A percentile compares a stretch with the other conserved stretches of the same genome.
Conservation (phyloP, 1,140 invertebrate genomes). For the Ceratina calcarata region DNA sequence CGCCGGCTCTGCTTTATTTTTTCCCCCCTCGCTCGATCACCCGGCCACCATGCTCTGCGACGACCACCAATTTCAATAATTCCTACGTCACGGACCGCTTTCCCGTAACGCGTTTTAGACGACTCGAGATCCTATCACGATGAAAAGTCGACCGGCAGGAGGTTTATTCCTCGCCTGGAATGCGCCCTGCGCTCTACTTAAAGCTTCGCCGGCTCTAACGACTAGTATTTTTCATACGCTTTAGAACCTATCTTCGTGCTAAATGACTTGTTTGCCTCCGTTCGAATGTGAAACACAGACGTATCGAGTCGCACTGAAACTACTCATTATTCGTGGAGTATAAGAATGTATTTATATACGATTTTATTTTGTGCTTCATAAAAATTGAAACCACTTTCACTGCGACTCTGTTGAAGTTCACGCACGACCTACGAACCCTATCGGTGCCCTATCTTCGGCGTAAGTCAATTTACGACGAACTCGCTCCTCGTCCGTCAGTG, state of each 20-base stretch:
- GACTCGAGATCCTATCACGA: not conserved
- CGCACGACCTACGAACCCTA: not conserved
- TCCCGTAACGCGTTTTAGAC: not conserved
- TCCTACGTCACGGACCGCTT: not conserved
- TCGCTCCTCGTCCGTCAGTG: not conserved
- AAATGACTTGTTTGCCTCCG: not conserved
- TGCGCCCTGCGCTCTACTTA: not conserved
- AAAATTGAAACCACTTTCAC: too few species aligned
- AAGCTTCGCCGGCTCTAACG: not conserved
- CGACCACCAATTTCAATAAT: constrained; percentile 12
- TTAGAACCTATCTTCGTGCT: not conserved
- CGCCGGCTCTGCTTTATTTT: not conserved
- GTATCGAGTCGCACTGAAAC: too few species aligned
- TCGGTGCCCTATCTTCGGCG: not conserved
- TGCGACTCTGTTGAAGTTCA: not conserved
- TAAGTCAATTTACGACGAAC: not conserved
- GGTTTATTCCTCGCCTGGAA: not conserved
- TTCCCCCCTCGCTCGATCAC: not conserved
- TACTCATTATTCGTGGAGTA: not conserved
- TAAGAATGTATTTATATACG: too few species aligned
- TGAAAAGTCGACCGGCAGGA: not conserved
- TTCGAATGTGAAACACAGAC: not conserved
- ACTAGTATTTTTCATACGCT: not conserved
- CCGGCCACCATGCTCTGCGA: not conserved
- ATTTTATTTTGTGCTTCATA: too few species aligned